Conservation (phyloP, 2,113 vertebrate species). For the Lonchura striata region DNA sequence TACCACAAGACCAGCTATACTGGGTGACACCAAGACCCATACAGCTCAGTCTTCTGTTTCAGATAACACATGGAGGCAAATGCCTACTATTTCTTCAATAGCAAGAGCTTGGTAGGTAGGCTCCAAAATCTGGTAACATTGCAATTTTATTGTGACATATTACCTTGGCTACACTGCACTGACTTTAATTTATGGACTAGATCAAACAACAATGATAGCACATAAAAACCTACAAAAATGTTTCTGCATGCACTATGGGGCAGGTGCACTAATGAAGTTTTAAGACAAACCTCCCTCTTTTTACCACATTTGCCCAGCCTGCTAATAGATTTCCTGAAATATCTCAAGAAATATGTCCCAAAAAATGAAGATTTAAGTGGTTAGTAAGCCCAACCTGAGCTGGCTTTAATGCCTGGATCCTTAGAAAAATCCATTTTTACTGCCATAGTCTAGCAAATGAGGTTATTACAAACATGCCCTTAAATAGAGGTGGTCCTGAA, state of each 20-base stretch:
- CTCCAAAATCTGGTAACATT: background rate
- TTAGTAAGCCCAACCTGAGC: background rate
- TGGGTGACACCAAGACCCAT: background rate
- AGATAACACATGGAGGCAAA: background rate
- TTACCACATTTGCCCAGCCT: background rate
- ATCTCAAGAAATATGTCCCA: background rate
- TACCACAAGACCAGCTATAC: background rate
- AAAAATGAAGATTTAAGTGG: background rate
- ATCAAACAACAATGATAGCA: background rate
- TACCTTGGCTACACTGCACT: background rate
- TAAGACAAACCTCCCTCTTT: background rate
- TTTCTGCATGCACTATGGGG: background rate
- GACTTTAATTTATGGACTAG: background rate
- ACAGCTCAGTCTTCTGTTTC: background rate
- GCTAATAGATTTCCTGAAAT: background rate
- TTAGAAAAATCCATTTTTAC: background rate
- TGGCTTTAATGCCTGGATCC: background rate
- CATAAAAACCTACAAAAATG: background rate
- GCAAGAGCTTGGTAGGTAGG: background rate
- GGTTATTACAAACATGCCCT: conserved; percentile 8
- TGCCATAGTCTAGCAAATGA: background rate
- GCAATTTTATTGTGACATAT: background rate
- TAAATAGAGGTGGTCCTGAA: conserved; percentile 29
- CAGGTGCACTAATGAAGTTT: background rate
- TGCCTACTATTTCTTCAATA: background rate